Evolutionary conservation across 2,797 vertebrate species (phyloP), one percentile per base, ranked within the genome.

Genomic region (Microhierax caerulescens): DNA sequence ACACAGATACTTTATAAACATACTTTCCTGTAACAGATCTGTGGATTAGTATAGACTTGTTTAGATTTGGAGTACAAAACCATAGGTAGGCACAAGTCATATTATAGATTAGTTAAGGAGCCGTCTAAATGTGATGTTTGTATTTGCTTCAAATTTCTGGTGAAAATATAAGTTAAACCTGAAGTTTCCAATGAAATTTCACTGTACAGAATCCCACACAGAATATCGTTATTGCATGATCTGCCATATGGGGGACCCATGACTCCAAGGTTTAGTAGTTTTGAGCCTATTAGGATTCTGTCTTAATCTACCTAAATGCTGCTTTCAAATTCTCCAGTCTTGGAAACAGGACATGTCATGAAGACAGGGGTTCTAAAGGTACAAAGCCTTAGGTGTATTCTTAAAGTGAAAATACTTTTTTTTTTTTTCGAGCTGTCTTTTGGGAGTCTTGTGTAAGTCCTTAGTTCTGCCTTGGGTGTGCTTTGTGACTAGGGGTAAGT

Each of bases 41-140:
- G 47, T 39, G 41, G 43, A 30, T 73, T 39, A 68, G 4, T 51
- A 30, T 30, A 76, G 24, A 18, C 47, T 47, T 34, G 37, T 65
- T 83, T 74, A 79, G 63, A 39, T 82, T 89, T 69, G 22, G 23
- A 64, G 5, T 60, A 74, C 48, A 53, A 64, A 92, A 70, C 17
- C 0, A 0, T 25, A 50, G 32, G 28, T 10, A 72, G 45, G 25
- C 10, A 8, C 6, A 65, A 50, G 47, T 61, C 5, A 1, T 45
- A 7, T 61, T 89, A 25, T 1, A 47, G 59, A 1, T 53, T 54
- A 57, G 7, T n/a, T 67, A 61, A 72, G 30, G 36, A 57, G 34
- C 73, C 25, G 22, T 80, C 32, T 90, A 67, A 81, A 86, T 88
- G 17, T 9, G 11, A 6, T 48, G 5, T 17, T 89, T 48, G 6